Percentiles rank a stretch among this genome's conserved stretches.
Evolutionary conservation across 1,140 invertebrate genomes (phyloP).

Genomic region (Eueides isabella): DNA sequence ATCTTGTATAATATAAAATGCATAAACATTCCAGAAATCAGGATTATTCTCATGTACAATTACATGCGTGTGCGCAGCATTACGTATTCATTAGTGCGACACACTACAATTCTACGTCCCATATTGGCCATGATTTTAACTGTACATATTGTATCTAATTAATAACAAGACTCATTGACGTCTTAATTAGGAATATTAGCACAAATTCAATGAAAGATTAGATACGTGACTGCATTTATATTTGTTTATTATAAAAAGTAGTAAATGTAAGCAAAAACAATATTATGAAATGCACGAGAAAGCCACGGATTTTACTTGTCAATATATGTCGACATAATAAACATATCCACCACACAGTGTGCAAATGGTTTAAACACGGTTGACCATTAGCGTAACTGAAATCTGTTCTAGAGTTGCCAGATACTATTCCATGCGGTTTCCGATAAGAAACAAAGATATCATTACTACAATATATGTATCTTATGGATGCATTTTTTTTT

Average conservation of each 20-base stretch:
- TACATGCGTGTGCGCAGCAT: slow-evolving; percentile 49
- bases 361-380: slow-evolving; percentile 35
- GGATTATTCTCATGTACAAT: slow-evolving; percentile 58
- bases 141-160: slow-evolving; percentile 20
- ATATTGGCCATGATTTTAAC: slow-evolving; percentile 31
- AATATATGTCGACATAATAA: slow-evolving; percentile 22
- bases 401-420: slow-evolving; percentile 31
- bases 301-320: neutral
- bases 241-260: neutral
- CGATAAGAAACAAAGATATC: slow-evolving; percentile 23
- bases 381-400: slow-evolving; percentile 39
- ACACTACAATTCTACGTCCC: slow-evolving; percentile 27
- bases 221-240: neutral
- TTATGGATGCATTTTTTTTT: neutral
- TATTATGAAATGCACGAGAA: neutral
- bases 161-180: neutral
- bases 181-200: neutral
- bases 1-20: slow-evolving; percentile 59
- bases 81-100: slow-evolving; percentile 41
- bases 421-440: slow-evolving; percentile 33
- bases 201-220: slow-evolving; percentile 11
- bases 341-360: slow-evolving; percentile 34
- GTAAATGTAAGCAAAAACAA: neutral
- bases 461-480: slow-evolving; percentile 14
- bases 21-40: slow-evolving; percentile 69